These are phyloP conservation scores for Paracyclopina nana DNA, from an alignment of 1,140 invertebrate genomes.

Conservation along the genomic window DNA sequence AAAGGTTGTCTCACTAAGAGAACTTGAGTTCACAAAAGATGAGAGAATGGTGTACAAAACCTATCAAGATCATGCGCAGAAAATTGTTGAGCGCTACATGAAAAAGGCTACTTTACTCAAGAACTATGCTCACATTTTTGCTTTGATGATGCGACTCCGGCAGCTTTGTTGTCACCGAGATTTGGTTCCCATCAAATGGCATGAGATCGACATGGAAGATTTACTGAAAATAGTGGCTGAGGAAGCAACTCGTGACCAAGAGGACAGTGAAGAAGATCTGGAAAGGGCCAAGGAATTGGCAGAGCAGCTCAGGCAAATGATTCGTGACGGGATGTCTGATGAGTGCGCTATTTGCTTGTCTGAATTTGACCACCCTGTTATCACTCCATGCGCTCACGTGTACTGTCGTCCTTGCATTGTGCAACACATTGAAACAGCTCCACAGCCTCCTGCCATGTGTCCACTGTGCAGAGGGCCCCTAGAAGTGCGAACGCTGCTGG, in stretches of 20 bases:
- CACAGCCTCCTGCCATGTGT: background rate
- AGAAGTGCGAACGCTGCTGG: too few species aligned
- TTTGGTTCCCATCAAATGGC: background rate
- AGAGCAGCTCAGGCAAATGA: background rate
- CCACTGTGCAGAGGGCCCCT: background rate
- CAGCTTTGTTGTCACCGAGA: slow-evolving; percentile 15
- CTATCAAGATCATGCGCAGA: background rate
- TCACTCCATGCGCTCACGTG: slow-evolving; percentile 10
- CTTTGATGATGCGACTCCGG: slow-evolving; percentile 9
- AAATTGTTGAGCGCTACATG: slow-evolving; percentile 4
- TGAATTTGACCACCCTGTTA: slow-evolving; percentile 5
- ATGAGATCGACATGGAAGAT: background rate
- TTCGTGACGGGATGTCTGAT: slow-evolving; percentile 1
- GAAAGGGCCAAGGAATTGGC: slow-evolving; percentile 1
- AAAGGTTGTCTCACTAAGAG: background rate
- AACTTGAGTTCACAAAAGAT: background rate
- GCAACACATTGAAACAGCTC: background rate
- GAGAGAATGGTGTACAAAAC: background rate
- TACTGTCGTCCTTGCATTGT: slow-evolving; percentile 2
- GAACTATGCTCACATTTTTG: slow-evolving; percentile 13
- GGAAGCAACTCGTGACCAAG: too few species aligned
- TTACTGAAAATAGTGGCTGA: background rate
- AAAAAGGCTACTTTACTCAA: background rate
- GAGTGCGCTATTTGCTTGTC: slow-evolving; percentile 8
- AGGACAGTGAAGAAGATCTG: background rate